Base-by-base conservation (phyloP, 2,888 invertebrate species). In the Aethes cnicana region DNA sequence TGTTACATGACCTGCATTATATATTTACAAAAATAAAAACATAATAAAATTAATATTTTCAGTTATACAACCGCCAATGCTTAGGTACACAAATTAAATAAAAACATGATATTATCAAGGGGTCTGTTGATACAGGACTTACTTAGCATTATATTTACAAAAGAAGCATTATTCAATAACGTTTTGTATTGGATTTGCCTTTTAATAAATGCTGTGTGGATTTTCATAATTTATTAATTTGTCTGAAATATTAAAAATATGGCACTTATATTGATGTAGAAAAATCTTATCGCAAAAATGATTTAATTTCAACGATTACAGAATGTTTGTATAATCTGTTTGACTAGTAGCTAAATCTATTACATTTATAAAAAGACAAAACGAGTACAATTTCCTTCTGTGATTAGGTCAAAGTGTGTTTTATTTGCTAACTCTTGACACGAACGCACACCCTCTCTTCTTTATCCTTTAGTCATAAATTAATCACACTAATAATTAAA, bases 1-100 rank as follows among this genome's bases (percentile, higher is more conserved):
- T 71, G 81, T 84, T 86, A 87, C 86, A 86, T 81, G 84, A 84
- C 86, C 84, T 84, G 88, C 83, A 80, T 81, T 84, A 84, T 85
- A 71, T 88, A 87, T 88, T 81, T 87, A 88, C 88, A 88, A 82
- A 82, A 82, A 72, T 73, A 70, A 78, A 83, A 81, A 80, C 69
- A 74, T 64, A 79, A 79, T 77, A 70, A 78, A 76, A 79, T 64
- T 64, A 75, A 69, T 69, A 76, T 67, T 68, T 61, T 70, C 69
- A 68, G 62, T 71, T 68, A 62, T 68, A 73, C 68, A 74, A 69
- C 67, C 67, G 76, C 72, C 63, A 64, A 66, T 63, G 61, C 61
- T 66, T 64, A 68, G 41, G 55, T 74, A 74, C 58, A 58, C 66
- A 68, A 67, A 68, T 66, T 65, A 71, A 70, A 72, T 66, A 66